Percentiles rank a stretch among this genome's conserved stretches.
Evolutionary conservation across 2,113 vertebrate genomes (phyloP).

Genomic region (Rhinopomastus cyanomelas): DNA sequence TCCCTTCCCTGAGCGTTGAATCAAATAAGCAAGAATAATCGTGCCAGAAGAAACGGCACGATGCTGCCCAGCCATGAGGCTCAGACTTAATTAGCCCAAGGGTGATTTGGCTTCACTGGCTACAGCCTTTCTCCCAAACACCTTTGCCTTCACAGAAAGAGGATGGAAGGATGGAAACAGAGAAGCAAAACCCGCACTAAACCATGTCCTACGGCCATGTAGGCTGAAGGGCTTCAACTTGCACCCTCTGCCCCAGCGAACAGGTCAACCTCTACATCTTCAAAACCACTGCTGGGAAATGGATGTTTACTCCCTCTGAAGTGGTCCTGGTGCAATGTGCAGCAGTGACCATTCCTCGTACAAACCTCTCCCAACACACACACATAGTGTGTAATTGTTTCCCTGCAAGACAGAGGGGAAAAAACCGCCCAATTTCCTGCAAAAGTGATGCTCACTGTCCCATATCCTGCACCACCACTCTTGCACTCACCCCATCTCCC

Average conservation of each 20-base stretch:
- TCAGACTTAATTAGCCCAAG: background rate
- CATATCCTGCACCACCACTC: background rate
- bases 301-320: rapidly evolving
- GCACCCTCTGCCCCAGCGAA: background rate
- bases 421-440: background rate
- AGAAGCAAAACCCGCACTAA: background rate
- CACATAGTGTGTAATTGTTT: background rate
- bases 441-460: background rate
- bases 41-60: background rate
- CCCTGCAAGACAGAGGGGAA: background rate
- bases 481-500: background rate
- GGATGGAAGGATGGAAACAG: background rate
- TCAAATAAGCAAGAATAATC: background rate
- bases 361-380: rapidly evolving
- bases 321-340: rapidly evolving
- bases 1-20: background rate
- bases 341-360: background rate
- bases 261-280: background rate
- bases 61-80: background rate
- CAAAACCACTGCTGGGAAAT: background rate
- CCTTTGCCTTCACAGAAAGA: background rate
- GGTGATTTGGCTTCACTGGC: background rate
- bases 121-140: background rate
- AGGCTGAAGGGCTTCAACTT: background rate
- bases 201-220: background rate